Evolutionary conservation across 1,140 invertebrate genomes (phyloP).

Genomic region (Hirudo medicinalis): DNA sequence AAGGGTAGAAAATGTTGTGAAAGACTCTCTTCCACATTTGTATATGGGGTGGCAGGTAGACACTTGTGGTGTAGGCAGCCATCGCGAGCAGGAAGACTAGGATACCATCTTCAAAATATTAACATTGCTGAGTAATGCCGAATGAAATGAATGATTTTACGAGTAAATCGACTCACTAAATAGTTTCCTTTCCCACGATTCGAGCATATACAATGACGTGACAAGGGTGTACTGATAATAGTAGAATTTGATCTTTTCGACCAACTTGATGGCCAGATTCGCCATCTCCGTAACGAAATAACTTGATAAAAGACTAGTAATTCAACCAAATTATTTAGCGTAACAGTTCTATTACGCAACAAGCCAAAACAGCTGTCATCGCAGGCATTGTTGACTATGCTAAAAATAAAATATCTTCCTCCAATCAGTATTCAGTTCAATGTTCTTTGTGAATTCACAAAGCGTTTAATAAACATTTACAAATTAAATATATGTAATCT

Average conservation of each 20-base stretch:
- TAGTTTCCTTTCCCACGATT: conserved; percentile 33
- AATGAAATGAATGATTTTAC: not conserved
- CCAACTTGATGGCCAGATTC: not conserved
- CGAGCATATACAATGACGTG: conserved; percentile 33
- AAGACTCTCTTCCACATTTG: conserved; percentile 24
- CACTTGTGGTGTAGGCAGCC: conserved; percentile 33
- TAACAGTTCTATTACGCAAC: too few species aligned
- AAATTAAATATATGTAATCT: too few species aligned
- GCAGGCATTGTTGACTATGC: too few species aligned
- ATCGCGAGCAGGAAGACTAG: conserved; percentile 31
- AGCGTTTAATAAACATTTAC: too few species aligned
- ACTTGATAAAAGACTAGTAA: too few species aligned
- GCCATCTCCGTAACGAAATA: too few species aligned
- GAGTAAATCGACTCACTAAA: conserved; percentile 27
- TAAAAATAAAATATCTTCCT: too few species aligned
- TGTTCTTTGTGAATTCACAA: too few species aligned
- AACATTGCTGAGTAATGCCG: not conserved
- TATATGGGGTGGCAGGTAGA: conserved; percentile 34
- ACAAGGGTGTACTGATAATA: conserved; percentile 27
- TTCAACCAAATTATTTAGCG: too few species aligned
- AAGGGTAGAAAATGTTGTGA: not conserved
- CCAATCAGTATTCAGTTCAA: too few species aligned
- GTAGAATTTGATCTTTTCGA: conserved; percentile 16
- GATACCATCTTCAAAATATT: conserved; percentile 27
- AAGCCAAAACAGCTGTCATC: too few species aligned